Evolutionary conservation across 2,113 vertebrate species (phyloP).

Genomic region (Odobenus rosmarus): DNA sequence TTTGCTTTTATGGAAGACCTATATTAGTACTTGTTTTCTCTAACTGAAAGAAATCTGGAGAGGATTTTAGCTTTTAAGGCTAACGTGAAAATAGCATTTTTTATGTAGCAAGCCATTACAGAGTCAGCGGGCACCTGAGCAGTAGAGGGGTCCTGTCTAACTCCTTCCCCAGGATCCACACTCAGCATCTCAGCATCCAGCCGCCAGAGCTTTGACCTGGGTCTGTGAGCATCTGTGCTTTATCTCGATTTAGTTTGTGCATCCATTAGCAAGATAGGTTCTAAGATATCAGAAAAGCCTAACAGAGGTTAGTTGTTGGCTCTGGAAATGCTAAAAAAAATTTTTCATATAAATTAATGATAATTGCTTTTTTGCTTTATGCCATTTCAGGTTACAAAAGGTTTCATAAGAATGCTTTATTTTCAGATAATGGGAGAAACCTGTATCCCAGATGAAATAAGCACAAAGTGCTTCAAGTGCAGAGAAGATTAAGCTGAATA

Average conservation of each 20-base stretch:
- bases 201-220: background rate
- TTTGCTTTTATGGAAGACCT: background rate
- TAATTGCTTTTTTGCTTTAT: background rate
- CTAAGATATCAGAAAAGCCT: background rate
- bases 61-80: background rate
- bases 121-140: background rate
- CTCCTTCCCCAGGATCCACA: background rate
- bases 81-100: background rate
- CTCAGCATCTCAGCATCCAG: background rate
- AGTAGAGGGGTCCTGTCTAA: no score
- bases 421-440: background rate
- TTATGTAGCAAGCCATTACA: background rate
- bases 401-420: background rate
- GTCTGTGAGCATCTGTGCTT: background rate
- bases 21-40: background rate
- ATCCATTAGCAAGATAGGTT: background rate
- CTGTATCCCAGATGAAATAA: background rate
- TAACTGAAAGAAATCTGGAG: background rate
- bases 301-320: background rate
- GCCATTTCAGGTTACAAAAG: background rate
- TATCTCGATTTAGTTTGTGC: background rate
- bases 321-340: background rate
- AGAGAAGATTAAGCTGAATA: background rate
- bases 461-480: background rate
- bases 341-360: background rate